Conservation (phyloP, 1,140 invertebrate genomes). For the Sinonovacula constricta region DNA sequence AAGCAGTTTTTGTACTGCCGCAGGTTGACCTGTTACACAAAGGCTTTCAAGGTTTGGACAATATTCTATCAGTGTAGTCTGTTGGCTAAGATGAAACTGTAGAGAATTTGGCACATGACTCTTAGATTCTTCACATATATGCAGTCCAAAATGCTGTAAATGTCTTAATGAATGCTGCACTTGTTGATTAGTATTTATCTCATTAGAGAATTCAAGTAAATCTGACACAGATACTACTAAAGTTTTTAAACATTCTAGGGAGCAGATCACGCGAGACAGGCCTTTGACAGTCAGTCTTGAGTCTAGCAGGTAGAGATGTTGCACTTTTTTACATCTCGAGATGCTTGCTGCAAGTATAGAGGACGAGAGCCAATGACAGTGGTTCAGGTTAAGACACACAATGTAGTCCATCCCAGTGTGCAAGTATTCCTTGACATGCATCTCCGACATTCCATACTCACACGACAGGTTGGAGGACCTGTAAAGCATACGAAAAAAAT, state of each 20-base stretch:
- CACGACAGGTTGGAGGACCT: constrained; percentile 37
- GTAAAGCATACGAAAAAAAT: constrained; percentile 19
- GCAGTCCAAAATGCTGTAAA: constrained; percentile 48
- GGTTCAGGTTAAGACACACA: constrained; percentile 63
- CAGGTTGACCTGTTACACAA: constrained; percentile 58
- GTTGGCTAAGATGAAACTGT: constrained; percentile 56
- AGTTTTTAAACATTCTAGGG: constrained; percentile 44
- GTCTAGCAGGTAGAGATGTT: constrained; percentile 59
- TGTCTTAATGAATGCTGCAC: constrained; percentile 59
- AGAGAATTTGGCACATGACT: constrained; percentile 15
- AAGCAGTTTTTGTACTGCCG: constrained; percentile 33
- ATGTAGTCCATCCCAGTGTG: constrained; percentile 38
- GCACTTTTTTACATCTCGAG: constrained; percentile 56
- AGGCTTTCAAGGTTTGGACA: constrained; percentile 61
- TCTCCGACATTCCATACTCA: constrained; percentile 48
- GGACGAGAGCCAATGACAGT: constrained; percentile 65
- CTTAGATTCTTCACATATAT: constrained; percentile 42
- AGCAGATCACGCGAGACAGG: constrained; percentile 53
- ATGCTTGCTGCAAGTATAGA: constrained; percentile 47
- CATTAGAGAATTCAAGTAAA: constrained; percentile 57
- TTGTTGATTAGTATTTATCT: constrained; percentile 30
- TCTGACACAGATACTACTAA: constrained; percentile 59
- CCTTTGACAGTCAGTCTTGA: constrained; percentile 55
- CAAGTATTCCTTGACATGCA: constrained; percentile 48
- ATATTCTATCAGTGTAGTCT: constrained; percentile 61